Conservation (phyloP, 2,113 vertebrate species). For the Platycercus adscitus region DNA sequence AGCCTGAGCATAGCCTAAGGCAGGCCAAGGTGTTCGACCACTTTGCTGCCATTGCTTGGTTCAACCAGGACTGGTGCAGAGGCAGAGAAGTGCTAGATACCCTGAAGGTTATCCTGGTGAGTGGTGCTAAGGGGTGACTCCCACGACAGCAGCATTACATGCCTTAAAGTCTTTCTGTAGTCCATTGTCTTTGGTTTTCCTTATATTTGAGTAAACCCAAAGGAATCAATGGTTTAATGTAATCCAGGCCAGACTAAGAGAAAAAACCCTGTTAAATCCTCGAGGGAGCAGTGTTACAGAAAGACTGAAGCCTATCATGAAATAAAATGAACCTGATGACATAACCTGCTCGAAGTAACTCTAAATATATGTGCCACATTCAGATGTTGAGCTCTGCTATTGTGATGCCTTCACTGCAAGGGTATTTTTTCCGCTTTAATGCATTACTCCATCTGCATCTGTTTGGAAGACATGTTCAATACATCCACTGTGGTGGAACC, state of each 20-base stretch:
- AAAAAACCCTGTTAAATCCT: not conserved
- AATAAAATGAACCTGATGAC: not conserved
- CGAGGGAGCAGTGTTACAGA: not conserved
- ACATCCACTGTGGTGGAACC: not conserved
- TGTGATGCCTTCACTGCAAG: not conserved
- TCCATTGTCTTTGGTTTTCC: not conserved
- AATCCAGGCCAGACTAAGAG: not conserved
- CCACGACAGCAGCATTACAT: accelerated
- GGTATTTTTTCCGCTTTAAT: not conserved
- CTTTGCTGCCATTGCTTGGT: accelerated
- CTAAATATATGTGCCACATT: not conserved
- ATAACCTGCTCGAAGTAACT: not conserved
- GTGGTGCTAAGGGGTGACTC: not conserved
- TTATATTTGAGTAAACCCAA: not conserved
- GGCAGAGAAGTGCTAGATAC: not conserved
- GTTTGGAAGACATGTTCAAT: not conserved
- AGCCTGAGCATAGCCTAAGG: not conserved
- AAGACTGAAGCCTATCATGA: not conserved
- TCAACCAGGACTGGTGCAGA: not conserved
- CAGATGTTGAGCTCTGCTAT: not conserved
- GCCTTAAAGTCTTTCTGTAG: not conserved
- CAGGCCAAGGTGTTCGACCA: not conserved
- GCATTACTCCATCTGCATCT: not conserved
- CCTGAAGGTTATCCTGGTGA: not conserved
- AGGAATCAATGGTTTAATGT: not conserved